Evolutionary conservation across 2,888 invertebrate species (phyloP).

Genomic region (Mythimna ferrago): DNA sequence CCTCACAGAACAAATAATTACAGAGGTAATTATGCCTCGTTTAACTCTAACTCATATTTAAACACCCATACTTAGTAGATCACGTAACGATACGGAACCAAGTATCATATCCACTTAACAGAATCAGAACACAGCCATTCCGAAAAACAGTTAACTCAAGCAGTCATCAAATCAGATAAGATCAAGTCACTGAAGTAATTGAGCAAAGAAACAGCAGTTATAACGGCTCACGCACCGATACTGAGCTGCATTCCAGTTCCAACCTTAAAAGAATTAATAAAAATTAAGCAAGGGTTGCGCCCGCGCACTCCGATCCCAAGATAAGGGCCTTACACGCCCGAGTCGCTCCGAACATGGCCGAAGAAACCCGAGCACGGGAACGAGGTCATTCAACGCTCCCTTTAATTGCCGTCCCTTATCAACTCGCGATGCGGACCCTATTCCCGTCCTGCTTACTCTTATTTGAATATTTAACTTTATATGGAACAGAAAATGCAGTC

Average conservation of each 20-base stretch:
- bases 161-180: conserved; percentile 62
- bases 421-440: conserved; percentile 67
- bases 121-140: conserved; percentile 60
- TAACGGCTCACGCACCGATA: conserved; percentile 60
- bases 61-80: conserved; percentile 54
- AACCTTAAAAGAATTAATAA: conserved; percentile 63
- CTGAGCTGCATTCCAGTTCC: conserved; percentile 66
- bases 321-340: conserved; percentile 79
- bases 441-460: conserved; percentile 74
- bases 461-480: conserved; percentile 82
- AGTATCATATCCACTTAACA: conserved; percentile 59
- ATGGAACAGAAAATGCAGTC: conserved; percentile 77
- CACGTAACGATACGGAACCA: conserved; percentile 51
- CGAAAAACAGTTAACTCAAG: conserved; percentile 47
- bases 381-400: conserved; percentile 77
- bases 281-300: conserved; percentile 79
- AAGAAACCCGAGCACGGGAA: conserved; percentile 82
- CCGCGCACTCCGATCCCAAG: conserved; percentile 82
- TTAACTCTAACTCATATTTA: conserved; percentile 61
- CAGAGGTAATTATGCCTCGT: conserved; percentile 19
- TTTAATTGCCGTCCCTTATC: conserved; percentile 84
- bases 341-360: conserved; percentile 78
- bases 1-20: conserved; percentile 15
- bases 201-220: conserved; percentile 65
- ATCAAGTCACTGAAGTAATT: conserved; percentile 67